Evolutionary conservation across 2,888 invertebrate genomes (phyloP).

Genomic region (Tachystola acroxantha): DNA sequence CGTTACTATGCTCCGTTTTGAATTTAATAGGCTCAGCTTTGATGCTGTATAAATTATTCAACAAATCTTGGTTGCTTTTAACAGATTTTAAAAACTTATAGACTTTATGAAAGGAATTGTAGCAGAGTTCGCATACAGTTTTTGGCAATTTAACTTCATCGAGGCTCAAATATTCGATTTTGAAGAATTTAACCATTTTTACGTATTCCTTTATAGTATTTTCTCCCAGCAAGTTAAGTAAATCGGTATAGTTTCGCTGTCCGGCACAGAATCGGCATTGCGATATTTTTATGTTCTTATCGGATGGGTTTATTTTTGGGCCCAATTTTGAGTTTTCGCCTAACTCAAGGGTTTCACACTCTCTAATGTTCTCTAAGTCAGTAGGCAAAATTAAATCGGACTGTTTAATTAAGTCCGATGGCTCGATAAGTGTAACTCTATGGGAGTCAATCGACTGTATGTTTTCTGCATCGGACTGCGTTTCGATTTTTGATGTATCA

Average conservation of each 20-base stretch:
- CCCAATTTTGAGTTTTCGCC: background rate
- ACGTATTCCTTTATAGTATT: background rate
- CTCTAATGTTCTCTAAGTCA: no score
- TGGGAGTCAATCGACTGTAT: no score
- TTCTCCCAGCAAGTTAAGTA: background rate
- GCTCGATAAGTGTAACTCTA: no score
- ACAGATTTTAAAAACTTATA: background rate
- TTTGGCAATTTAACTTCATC: background rate
- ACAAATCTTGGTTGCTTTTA: background rate
- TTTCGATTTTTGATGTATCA: background rate
- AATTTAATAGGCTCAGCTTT: background rate
- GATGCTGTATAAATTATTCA: background rate
- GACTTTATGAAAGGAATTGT: background rate
- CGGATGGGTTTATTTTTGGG: no score
- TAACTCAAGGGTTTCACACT: background rate
- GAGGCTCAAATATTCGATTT: background rate
- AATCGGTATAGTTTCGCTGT: background rate
- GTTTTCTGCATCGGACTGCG: background rate
- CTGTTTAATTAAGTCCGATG: no score
- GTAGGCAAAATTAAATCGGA: no score
- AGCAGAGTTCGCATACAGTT: background rate
- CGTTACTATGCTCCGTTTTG: background rate
- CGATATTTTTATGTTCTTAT: background rate
- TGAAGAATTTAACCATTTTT: background rate
- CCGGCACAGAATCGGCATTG: background rate